A percentile compares a stretch with the other conserved stretches of the same genome.
Evolutionary conservation across 2,888 invertebrate species (phyloP).

Genomic region (Heliconius cydno): DNA sequence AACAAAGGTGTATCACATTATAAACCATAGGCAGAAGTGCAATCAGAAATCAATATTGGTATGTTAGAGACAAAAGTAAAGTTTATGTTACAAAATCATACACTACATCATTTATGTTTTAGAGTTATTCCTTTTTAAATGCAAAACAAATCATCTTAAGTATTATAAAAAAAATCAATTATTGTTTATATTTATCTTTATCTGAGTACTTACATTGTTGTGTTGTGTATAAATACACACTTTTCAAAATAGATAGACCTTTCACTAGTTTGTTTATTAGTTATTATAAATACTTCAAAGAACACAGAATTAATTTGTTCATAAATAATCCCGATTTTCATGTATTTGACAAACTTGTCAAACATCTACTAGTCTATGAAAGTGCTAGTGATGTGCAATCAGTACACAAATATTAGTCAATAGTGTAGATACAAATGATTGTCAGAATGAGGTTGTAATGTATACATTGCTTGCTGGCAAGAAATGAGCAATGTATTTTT

Average conservation of each 20-base stretch:
- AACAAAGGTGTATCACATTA: slow-evolving; percentile 10
- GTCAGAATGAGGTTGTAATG: background rate
- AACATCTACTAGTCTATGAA: slow-evolving; percentile 23
- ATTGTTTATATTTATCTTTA: background rate
- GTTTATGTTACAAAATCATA: background rate
- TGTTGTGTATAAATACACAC: background rate
- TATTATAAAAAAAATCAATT: background rate
- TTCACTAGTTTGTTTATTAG: background rate
- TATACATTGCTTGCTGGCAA: background rate
- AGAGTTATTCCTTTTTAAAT: background rate
- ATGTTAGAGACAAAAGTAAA: background rate
- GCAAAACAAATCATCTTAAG: background rate
- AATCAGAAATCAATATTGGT: background rate
- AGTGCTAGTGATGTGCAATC: slow-evolving; percentile 11
- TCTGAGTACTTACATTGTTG: background rate
- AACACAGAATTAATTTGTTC: slow-evolving; percentile 1
- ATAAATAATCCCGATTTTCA: background rate
- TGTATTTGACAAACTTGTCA: slow-evolving; percentile 24
- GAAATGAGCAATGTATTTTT: background rate
- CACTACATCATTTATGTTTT: background rate
- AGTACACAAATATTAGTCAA: slow-evolving; percentile 14
- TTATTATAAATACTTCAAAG: background rate
- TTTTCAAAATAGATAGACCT: background rate
- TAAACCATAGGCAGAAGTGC: background rate
- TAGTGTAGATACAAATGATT: background rate